A percentile compares a stretch with the other conserved stretches of the same genome.
Evolutionary conservation across 2,113 vertebrate species (phyloP).

Genomic region (Tyto alba): DNA sequence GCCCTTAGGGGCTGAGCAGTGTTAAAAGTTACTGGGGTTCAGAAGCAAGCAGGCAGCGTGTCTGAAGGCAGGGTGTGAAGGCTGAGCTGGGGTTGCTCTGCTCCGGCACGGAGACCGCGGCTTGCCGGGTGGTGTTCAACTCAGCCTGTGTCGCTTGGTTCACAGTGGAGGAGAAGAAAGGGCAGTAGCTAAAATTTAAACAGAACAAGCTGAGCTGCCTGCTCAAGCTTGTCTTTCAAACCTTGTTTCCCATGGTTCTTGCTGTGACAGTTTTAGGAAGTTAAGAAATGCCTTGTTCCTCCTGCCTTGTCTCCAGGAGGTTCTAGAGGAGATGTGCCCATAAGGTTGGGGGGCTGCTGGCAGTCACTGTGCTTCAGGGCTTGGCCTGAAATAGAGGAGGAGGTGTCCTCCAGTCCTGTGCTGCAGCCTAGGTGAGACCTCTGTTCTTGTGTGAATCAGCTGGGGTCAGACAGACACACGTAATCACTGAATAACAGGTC

Average conservation of each 20-base stretch:
- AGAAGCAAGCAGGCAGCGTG: fast-evolving
- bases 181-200: background rate
- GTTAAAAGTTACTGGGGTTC: background rate
- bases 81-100: fast-evolving
- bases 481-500: background rate
- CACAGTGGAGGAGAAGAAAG: background rate
- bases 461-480: background rate
- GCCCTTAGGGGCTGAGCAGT: background rate
- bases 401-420: background rate
- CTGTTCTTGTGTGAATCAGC: background rate
- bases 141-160: fast-evolving
- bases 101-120: too few species aligned
- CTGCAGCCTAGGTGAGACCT: background rate
- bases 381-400: background rate
- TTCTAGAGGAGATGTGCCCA: background rate
- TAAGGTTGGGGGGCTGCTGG: background rate
- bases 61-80: background rate
- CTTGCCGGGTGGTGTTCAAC: fast-evolving
- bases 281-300: background rate
- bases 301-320: background rate
- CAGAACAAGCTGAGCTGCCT: background rate
- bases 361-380: background rate
- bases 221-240: background rate
- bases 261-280: background rate
- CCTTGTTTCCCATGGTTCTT: background rate